Evolutionary conservation across 1,140 invertebrate species (phyloP), one percentile per base, ranked within the genome.

Genomic region (Sitobion miscanthi): DNA sequence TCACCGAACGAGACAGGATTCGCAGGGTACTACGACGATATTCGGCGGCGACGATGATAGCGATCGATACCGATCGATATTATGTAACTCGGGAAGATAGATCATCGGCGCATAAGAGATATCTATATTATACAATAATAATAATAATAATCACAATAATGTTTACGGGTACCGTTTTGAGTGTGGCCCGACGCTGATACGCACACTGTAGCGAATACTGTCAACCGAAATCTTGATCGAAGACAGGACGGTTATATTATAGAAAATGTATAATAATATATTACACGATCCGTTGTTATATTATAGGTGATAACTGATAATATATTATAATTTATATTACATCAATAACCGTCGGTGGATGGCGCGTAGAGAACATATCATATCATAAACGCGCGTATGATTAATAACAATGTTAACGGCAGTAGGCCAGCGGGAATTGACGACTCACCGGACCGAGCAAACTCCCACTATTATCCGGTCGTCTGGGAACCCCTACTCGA

Each of bases 401-500:
- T 30, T 86, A 47, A 45, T 47, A 47, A 42, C 38, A 25, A 42
- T 85, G 23, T 85, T 42, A 85, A 85, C 42, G 21, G 83, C 23
- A 45, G 23, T 42, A 85, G 23, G 42, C 25, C 25, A 42, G 23
- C 4, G 45, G 38, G 45, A 6, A 88, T 45, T 52, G 38, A 85
- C 83, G 83, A n/a, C 17, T n/a, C 30, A 14, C 85, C 85, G 85
- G 87, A 9, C n/a, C 47, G 47, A 11, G 49, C 21, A 25, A 89
- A 89, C 87, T 88, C 86, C 86, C 86, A 88, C 86, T 88, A 49
- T 45, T 35, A 5, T 42, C 23, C 9, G 11, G 25, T 25, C 11
- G 8, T 17, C 85, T 25, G 45, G 83, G 47, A 88, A 88, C 6
- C 86, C 86, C 86, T 88, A 20, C 86, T 88, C 23, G 87, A 89